A percentile compares a stretch with the other conserved stretches of the same genome.
Evolutionary conservation across 2,113 vertebrate genomes (phyloP).

Genomic region (Heterotilapia buettikoferi): DNA sequence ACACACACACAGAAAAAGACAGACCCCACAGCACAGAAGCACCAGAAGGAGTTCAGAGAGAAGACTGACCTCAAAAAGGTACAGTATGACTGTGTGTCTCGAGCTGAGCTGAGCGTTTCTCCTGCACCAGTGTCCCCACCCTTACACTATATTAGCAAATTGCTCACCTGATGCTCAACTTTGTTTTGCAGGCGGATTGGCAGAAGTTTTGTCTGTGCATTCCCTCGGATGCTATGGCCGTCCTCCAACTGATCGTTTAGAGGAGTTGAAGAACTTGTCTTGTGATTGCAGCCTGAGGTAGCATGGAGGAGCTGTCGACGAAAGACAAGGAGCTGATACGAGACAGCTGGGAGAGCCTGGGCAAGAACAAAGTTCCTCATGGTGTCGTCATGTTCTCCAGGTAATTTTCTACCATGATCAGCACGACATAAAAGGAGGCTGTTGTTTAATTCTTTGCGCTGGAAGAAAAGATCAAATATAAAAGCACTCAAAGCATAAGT

Average conservation of each 20-base stretch:
- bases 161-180: constrained; percentile 34
- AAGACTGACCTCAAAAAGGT: constrained; percentile 63
- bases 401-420: constrained; percentile 56
- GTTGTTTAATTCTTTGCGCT: neutral
- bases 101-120: neutral
- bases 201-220: constrained; percentile 38
- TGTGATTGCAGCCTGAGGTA: constrained; percentile 17
- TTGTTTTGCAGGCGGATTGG: constrained; percentile 55
- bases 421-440: neutral
- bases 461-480: neutral
- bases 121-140: neutral
- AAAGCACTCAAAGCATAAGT: neutral
- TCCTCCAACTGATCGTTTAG: constrained; percentile 33
- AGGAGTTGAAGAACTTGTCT: constrained; percentile 40
- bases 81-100: constrained; percentile 43
- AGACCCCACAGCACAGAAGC: constrained; percentile 32
- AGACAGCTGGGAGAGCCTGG: constrained; percentile 86
- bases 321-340: constrained; percentile 85
- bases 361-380: constrained; percentile 84
- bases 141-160: neutral
- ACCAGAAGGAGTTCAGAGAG: constrained; percentile 58
- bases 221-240: constrained; percentile 27
- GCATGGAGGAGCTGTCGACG: constrained; percentile 72
- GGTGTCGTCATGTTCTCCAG: constrained; percentile 87
- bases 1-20: constrained; percentile 14